Evolutionary conservation across 2,113 vertebrate species (phyloP).

Genomic region (Pampusana beccarii): DNA sequence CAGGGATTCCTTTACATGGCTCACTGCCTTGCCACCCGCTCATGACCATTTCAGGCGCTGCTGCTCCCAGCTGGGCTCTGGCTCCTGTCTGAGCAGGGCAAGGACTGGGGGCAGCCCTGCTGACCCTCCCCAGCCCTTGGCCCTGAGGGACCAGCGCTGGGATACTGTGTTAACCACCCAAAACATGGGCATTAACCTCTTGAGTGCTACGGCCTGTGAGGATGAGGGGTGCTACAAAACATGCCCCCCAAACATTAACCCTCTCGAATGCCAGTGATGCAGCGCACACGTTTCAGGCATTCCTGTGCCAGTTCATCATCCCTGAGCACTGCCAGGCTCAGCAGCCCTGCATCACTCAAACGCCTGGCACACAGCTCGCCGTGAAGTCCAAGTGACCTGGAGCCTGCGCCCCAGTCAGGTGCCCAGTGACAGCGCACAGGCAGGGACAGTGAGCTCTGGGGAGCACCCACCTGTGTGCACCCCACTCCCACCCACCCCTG

Average conservation of each 20-base stretch:
- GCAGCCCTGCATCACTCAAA: background rate
- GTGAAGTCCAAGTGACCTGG: background rate
- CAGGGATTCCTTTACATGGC: slow-evolving; percentile 37
- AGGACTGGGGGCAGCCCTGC: background rate
- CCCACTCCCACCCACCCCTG: background rate
- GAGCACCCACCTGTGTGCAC: rapidly evolving
- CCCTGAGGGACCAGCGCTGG: rapidly evolving
- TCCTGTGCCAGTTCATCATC: background rate
- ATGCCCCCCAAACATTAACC: background rate
- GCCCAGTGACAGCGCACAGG: background rate
- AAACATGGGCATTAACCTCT: background rate
- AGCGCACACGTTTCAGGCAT: background rate
- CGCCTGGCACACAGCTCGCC: rapidly evolving
- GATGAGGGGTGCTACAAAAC: background rate
- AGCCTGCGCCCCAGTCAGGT: background rate
- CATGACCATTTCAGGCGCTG: slow-evolving; percentile 58
- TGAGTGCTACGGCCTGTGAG: background rate
- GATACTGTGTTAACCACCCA: background rate
- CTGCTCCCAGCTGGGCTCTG: background rate
- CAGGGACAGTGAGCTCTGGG: background rate
- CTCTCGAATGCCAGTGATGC: background rate
- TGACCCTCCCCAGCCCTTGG: background rate
- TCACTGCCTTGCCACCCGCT: background rate
- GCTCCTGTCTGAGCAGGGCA: background rate
- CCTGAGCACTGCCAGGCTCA: background rate